These are phyloP conservation scores for Nemurella pictetii DNA, from an alignment of 2,888 invertebrate genomes.

Conservation along the genomic window DNA sequence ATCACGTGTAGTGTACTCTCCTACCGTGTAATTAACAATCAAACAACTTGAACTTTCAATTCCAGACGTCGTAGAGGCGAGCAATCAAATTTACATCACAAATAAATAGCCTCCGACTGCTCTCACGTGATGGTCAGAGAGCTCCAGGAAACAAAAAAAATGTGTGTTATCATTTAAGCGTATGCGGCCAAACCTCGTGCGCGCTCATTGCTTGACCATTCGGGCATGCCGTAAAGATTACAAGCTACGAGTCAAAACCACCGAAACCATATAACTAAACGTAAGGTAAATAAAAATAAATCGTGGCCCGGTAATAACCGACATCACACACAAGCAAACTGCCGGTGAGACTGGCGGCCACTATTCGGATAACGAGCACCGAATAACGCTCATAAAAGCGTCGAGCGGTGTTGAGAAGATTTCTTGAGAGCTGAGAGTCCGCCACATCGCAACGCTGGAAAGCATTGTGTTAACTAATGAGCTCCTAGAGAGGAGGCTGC, in stretches of 20 bases:
- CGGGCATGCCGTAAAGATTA: neutral
- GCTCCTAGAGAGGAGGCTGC: neutral
- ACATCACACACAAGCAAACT: neutral
- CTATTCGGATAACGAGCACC: neutral
- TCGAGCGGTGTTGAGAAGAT: neutral
- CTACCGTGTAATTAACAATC: neutral
- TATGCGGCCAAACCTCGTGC: neutral
- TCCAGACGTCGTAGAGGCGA: neutral
- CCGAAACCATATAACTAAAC: neutral
- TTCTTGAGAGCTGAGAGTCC: neutral
- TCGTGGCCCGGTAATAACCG: neutral
- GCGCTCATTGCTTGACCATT: neutral
- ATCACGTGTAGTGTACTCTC: neutral
- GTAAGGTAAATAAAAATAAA: neutral
- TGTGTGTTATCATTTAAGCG: no score
- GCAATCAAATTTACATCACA: neutral
- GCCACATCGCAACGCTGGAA: neutral
- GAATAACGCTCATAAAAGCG: neutral
- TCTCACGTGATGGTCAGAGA: no score
- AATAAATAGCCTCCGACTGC: neutral
- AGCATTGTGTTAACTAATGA: neutral
- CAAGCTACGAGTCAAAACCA: neutral
- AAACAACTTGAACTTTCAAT: neutral
- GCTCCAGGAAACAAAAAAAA: no score
- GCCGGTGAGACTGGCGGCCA: neutral